Base-by-base conservation (phyloP, 2,888 invertebrate genomes). In the Brenthis hecate region DNA sequence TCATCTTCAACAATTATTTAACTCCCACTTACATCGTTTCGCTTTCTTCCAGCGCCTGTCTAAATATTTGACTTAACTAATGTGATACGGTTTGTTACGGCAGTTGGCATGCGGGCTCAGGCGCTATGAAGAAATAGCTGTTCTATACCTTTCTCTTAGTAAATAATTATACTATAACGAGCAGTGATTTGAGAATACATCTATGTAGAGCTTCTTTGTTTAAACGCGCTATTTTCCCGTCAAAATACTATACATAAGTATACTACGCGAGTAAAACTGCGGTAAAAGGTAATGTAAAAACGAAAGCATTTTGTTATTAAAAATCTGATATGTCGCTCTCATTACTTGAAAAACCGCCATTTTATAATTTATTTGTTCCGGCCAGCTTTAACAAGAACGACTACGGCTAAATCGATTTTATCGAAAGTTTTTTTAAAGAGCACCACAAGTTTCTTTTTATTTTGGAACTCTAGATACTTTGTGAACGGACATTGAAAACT, bases 11-110 rank as follows among this genome's bases (percentile, higher is more conserved):
- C 72, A 68, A 74, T 71, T 71, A 65, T 64, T 74, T 63, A 72
- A 72, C 63, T 67, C 68, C 55, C 72, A 63, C 56, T 64, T 75
- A 77, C 81, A 79, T 56, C 74, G 79, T 76, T 80, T 76, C 76
- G 80, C 79, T 86, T 84, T 72, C 68, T 70, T 68, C 66, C 55
- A 65, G 62, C 67, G 66, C 77, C 77, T 79, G 80, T 80, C 78
- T 83, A 86, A 89, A 88, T 87, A 87, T 88, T 89, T 83, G 80
- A 78, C 71, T 81, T 78, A 76, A 74, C 80, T 84, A 85, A 85
- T 84, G 84, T 80, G 74, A 76, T 80, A 73, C 70, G 73, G 67
- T 75, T 74, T 77, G 76, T 72, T 68, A 66, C 65, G 54, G 70
- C 61, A 68, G 58, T 55, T 43, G 64, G 63, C 63, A 66, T 69